Conservation (phyloP, 2,888 invertebrate species). For the Ochropacha duplaris region DNA sequence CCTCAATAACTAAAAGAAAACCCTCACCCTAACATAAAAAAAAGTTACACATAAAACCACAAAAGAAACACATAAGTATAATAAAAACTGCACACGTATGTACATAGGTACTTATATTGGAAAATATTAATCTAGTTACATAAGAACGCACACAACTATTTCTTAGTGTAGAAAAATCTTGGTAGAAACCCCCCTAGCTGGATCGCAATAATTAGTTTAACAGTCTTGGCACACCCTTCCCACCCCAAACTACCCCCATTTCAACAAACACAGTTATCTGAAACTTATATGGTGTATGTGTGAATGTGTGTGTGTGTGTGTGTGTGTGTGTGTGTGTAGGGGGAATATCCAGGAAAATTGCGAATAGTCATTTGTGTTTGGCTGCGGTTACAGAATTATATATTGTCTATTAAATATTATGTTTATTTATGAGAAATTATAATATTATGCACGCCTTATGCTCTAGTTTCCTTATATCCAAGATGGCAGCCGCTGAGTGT, state of each 20-base stretch:
- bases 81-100: constrained; percentile 8
- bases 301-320: constrained; percentile 42
- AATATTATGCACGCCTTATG: not conserved
- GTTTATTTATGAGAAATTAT: not conserved
- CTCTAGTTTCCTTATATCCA: too few species aligned
- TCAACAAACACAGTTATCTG: constrained; percentile 20
- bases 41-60: not conserved
- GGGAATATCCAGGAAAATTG: constrained; percentile 47
- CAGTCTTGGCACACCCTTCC: constrained; percentile 59
- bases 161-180: constrained; percentile 59
- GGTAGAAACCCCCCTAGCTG: constrained; percentile 43
- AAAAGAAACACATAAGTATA: constrained; percentile 3
- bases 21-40: too few species aligned
- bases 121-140: constrained; percentile 36
- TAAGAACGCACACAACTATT: constrained; percentile 29
- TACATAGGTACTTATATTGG: too few species aligned
- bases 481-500: not conserved
- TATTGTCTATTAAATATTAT: not conserved
- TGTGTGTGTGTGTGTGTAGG: constrained; percentile 44
- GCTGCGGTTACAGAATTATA: constrained; percentile 10
- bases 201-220: constrained; percentile 66
- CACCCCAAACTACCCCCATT: constrained; percentile 19
- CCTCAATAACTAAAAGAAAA: too few species aligned
- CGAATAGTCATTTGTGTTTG: constrained; percentile 49
- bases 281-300: constrained; percentile 28